Base-by-base conservation (phyloP, 2,113 vertebrate genomes). In the Tragelaphus buxtoni region DNA sequence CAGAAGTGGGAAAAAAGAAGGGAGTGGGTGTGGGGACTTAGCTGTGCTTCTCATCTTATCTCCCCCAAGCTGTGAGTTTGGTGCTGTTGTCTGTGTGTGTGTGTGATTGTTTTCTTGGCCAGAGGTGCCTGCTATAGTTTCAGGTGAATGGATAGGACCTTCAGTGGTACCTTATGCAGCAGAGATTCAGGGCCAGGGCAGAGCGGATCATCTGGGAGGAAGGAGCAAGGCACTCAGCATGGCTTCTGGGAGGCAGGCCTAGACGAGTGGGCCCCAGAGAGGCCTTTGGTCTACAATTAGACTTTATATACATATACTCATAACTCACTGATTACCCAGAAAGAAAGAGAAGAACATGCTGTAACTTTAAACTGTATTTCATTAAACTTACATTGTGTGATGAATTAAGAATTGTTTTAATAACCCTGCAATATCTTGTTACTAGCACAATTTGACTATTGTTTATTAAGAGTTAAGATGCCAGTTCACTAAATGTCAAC, bases 331-430 rank as follows among this genome's bases (percentile, higher is more conserved):
- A 92, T 17, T 49, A 18, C 9, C 47, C 58, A 49, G 47, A 80
- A 72, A 63, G 20, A 58, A 47, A 84, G 26, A 26, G 60, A 49
- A 47, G 28, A 90, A 24, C 7, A 17, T 45, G 12, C n/a, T 2
- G 12, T 17, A 45, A 35, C 10, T 88, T 88, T 55, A 47, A 91
- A 88, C 20, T n/a, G n/a, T 39, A 20, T 39, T 82, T 47, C n/a
- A 69, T 83, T 82, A 77, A 90, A 55, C 39, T 86, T 39, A 12
- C 4, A 22, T 14, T 45, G 10, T 56, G 4, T 51, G 26, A 35
- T 82, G 61, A 90, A 63, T 74, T 93, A 45, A 91, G 56, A 84
- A 69, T 83, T 45, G n/a, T 81, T 80, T 65, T 14, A 20, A 49
- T 74, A 80, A 18, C 6, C 47, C 32, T 85, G 18, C 63, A 58